These are phyloP conservation scores for Ephydatia muelleri DNA, from an alignment of 37 sponge, comb jelly and placozoan species.

Conservation along the genomic window DNA sequence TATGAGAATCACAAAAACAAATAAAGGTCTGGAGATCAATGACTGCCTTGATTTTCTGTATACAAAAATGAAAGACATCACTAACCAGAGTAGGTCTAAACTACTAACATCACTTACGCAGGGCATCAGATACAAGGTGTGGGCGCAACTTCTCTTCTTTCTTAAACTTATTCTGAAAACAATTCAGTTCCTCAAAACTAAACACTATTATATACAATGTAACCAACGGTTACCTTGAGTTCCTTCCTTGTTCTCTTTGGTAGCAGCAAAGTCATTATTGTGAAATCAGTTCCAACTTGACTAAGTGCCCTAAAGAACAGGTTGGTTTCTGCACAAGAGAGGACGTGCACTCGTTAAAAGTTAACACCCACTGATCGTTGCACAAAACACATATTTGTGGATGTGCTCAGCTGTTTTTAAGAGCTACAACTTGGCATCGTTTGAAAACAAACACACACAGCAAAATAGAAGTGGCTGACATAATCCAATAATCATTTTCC, in stretches of 20 bases:
- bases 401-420: no score
- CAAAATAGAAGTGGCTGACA: no score
- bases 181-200: no score
- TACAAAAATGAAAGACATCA: not conserved
- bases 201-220: not conserved
- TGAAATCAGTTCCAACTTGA: slow-evolving; percentile 88
- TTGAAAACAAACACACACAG: no score
- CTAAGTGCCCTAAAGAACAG: slow-evolving; percentile 69
- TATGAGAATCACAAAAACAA: not conserved
- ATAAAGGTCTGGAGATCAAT: not conserved
- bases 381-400: no score
- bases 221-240: slow-evolving; percentile 69
- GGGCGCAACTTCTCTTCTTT: slow-evolving; percentile 74
- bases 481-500: no score
- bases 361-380: no score
- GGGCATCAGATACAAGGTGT: slow-evolving; percentile 42
- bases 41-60: not conserved
- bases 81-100: not conserved
- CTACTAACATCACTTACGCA: slow-evolving; percentile 50
- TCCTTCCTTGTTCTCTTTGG: slow-evolving; percentile 68
- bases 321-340: slow-evolving; percentile 55
- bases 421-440: no score
- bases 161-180: slow-evolving; percentile 81
- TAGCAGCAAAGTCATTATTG: slow-evolving; percentile 76
- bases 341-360: no score